Evolutionary conservation across 1,140 invertebrate species (phyloP).

Genomic region (Marisa cornuarietis): DNA sequence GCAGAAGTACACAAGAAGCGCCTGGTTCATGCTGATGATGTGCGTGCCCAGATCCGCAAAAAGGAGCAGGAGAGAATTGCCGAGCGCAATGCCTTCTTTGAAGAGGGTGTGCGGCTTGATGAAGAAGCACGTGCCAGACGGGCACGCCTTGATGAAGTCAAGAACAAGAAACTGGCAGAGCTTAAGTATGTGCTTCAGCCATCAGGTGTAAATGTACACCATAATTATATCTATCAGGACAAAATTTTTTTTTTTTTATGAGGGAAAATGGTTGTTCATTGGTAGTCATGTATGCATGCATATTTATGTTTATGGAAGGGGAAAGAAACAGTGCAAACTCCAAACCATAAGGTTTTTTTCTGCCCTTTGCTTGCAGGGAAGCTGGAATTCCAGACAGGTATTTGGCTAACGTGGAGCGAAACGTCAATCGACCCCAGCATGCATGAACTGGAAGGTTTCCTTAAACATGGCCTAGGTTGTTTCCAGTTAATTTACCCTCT

Average conservation of each 20-base stretch:
- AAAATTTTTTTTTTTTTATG: background rate
- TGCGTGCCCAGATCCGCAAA: conserved; percentile 63
- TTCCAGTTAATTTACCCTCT: background rate
- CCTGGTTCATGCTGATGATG: conserved; percentile 56
- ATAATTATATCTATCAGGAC: background rate
- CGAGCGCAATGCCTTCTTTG: conserved; percentile 64
- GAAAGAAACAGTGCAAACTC: background rate
- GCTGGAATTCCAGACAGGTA: conserved; percentile 65
- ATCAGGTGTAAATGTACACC: too few species aligned
- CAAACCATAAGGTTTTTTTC: conserved; percentile 6
- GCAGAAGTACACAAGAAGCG: conserved; percentile 46
- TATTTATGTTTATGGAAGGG: background rate
- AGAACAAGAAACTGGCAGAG: conserved; percentile 64
- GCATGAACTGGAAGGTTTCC: conserved; percentile 13
- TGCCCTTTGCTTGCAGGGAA: conserved; percentile 46
- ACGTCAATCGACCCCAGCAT: conserved; percentile 55
- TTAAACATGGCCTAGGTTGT: conserved; percentile 16
- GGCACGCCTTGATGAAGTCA: conserved; percentile 63
- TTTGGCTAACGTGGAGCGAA: conserved; percentile 57
- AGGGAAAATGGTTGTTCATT: background rate
- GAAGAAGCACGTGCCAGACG: conserved; percentile 62
- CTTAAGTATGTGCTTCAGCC: conserved; percentile 52
- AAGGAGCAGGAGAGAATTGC: conserved; percentile 62
- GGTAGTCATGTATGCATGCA: background rate
- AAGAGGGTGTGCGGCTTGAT: conserved; percentile 65